Evolutionary conservation across 1,140 invertebrate genomes (phyloP), one percentile per base, ranked within the genome.

Genomic region (Eubasilissa regina): DNA sequence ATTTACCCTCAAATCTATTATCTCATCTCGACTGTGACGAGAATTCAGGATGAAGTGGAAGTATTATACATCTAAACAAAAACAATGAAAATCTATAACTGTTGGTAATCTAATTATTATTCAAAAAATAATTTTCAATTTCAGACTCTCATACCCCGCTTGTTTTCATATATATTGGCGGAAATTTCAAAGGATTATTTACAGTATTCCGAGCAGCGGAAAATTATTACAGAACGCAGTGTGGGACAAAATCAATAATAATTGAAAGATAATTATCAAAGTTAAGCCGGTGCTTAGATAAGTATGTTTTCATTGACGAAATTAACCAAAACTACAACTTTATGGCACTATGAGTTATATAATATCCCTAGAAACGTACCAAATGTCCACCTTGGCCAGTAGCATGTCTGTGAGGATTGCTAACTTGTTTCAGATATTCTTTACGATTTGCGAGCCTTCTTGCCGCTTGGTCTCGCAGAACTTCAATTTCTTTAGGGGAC

Each of bases 341-440:
- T 51, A 12, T 1, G n/a, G 3, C 11, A 12, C 48, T n/a, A n/a
- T 51, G n/a, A 13, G 3, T 51, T 15, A 51, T 51, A 13, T 51
- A 51, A 51, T 13, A 51, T 1, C n/a, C n/a, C 9, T 19, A 10
- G 0, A 64, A n/a, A 35, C 47, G 35, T 90, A 93, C 93, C 83
- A 93, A 85, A 83, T 87, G 87, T 60, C 92, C 93, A 76, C 90
- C 91, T 83, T 91, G 88, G 25, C 87, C 87, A 13, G 85, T 84
- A 10, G 86, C 87, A 87, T 90, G 88, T 15, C 88, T 87, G 80
- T 89, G 91, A 12, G 95, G 95, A 85, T 95, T 93, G 0, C 90
- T 90, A 45, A 87, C 85, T 84, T 93, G 89, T 86, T 93, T 94
- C n/a, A 94, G 83, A 85, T 92, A 96, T 84, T 94, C 89, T n/a